These are phyloP conservation scores for Didymodactylos carnosus DNA, from an alignment of 2,888 invertebrate species.

Conservation along the genomic window DNA sequence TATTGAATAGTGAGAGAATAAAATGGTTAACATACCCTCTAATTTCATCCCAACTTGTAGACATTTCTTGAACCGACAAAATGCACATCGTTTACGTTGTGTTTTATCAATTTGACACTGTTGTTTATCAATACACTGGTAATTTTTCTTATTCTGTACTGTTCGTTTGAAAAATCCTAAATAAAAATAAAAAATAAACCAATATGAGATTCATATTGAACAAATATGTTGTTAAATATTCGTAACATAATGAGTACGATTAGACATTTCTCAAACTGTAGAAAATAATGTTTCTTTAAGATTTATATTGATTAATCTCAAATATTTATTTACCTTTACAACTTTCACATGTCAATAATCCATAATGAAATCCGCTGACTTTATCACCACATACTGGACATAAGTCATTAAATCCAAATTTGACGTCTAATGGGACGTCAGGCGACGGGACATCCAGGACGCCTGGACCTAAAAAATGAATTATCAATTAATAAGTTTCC, in stretches of 20 bases:
- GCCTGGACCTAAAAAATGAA: constrained; percentile 7
- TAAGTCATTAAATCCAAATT: constrained; percentile 46
- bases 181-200: background rate
- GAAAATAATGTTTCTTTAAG: background rate
- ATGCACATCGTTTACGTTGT: constrained; percentile 91
- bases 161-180: constrained; percentile 93
- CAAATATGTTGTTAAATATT: too few species aligned
- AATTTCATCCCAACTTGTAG: constrained; percentile 97
- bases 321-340: constrained; percentile 49
- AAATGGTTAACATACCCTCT: too few species aligned
- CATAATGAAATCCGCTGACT: constrained; percentile 97
- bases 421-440: constrained; percentile 13
- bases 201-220: too few species aligned
- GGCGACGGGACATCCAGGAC: constrained; percentile 13
- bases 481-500: too few species aligned
- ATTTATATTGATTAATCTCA: background rate
- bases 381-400: constrained; percentile 97
- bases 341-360: constrained; percentile 91
- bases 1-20: too few species aligned
- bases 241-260: too few species aligned
- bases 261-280: too few species aligned
- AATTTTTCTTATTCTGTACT: constrained; percentile 96
- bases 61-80: constrained; percentile 96
- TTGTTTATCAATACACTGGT: constrained; percentile 84
- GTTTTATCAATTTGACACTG: constrained; percentile 98